Base-by-base conservation (phyloP, 2,888 invertebrate species). In the Diadromus collaris region DNA sequence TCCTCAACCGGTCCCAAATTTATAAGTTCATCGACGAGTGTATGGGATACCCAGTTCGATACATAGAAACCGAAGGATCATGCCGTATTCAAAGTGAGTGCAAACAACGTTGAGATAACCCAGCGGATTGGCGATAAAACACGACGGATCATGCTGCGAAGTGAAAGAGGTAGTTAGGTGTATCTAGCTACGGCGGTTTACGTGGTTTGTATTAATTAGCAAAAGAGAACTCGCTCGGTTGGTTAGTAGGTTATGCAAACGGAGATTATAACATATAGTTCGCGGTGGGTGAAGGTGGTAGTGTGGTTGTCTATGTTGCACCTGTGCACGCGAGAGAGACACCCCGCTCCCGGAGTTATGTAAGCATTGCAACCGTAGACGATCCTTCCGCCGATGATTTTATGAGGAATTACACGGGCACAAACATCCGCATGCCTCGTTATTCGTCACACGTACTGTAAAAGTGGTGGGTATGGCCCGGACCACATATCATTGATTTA, bases 1-100 rank as follows among this genome's bases (percentile, higher is more conserved):
- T 85, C 82, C 85, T 87, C 88, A 85, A 83, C 81, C 65, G 64
- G 75, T 79, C 70, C 41, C 10, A n/a, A 58, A 29, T 56, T 54
- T 5, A 54, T 58, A n/a, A 27, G 24, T 6, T 16, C 56, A 56
- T 27, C n/a, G 7, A 4, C 16, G 38, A 13, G 16, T 16, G 38
- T 41, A 41, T 16, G 38, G 16, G 4, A 16, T 16, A 41, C 38
- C 13, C 13, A 41, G 38, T 41, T 41, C 16, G 13, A 19, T 48
- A 21, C n/a, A 48, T 48, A 9, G n/a, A 48, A 9, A 19, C 9
- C 7, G 46, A 21, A 6, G 7, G 4, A 56, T 16, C 0, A 48
- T 6, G 27, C 13, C 29, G 6, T 16, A 29, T 27, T 2, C 5
- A n/a, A 29, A 56, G 27, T 29, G 29, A n/a, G 34, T 34, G 24